Conservation (phyloP, 2,888 invertebrate species). For the Athalia cordata region DNA sequence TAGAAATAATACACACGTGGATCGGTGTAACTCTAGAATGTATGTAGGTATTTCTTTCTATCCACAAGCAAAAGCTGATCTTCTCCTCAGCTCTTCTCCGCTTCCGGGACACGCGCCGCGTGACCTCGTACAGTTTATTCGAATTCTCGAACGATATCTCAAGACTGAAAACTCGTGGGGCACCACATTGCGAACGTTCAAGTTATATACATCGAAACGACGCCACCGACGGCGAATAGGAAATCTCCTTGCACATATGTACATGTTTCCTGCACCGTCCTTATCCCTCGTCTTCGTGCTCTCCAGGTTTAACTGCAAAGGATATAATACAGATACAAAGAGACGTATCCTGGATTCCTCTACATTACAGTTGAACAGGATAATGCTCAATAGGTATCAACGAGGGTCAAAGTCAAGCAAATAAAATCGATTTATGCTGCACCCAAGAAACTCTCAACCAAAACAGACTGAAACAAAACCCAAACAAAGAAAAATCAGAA, state of each 20-base stretch:
- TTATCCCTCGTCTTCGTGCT: background rate
- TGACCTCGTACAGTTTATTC: conserved; percentile 43
- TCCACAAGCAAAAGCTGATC: conserved; percentile 26
- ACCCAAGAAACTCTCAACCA: background rate
- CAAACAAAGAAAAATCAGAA: background rate
- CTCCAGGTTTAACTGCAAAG: background rate
- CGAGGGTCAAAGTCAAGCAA: background rate
- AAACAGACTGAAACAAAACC: background rate
- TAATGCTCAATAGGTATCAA: conserved; percentile 8
- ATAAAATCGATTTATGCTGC: conserved; percentile 18
- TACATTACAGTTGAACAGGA: background rate
- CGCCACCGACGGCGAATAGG: too few relatives aligned
- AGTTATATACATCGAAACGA: background rate
- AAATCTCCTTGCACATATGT: too few relatives aligned
- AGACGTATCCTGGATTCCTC: conserved; percentile 27
- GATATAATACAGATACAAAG: background rate
- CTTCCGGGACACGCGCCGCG: conserved; percentile 44
- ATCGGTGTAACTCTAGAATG: too few relatives aligned
- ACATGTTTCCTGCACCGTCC: too few relatives aligned
- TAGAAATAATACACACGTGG: too few relatives aligned
- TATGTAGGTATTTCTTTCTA: too few relatives aligned
- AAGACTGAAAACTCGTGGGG: conserved; percentile 34
- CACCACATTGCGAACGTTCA: conserved; percentile 9
- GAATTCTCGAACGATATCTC: conserved; percentile 35
- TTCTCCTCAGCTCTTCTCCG: conserved; percentile 27